A percentile compares a stretch with the other conserved stretches of the same genome.
phyloP scores from a whole-genome alignment of 2,888 invertebrate species.

The Polydrusus cervinus region DNA sequence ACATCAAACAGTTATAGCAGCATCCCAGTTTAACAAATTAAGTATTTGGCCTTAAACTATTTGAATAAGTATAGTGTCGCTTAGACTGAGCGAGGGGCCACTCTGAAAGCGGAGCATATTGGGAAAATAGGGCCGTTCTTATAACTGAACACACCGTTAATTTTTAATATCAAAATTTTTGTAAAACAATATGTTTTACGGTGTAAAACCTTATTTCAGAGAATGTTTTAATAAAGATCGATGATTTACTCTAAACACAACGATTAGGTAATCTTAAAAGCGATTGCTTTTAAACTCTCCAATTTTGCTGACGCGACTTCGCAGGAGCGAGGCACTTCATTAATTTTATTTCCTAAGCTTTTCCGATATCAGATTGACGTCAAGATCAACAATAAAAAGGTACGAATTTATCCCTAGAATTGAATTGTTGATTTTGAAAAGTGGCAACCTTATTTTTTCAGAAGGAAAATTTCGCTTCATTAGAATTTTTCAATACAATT shows the following conservation, averaged over 20 bases:
- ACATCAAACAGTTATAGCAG: too few relatives aligned
- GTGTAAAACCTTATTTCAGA: background rate
- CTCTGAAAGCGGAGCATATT: too few relatives aligned
- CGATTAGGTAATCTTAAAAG: constrained; percentile 11
- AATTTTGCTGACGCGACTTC: constrained; percentile 3
- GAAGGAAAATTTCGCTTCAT: too few relatives aligned
- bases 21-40: too few relatives aligned
- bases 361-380: constrained; percentile 8
- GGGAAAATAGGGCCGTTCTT: too few relatives aligned
- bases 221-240: constrained; percentile 7
- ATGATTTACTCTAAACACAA: constrained; percentile 2
- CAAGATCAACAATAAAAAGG: constrained; percentile 4
- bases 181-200: background rate
- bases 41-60: too few relatives aligned
- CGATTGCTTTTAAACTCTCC: constrained; percentile 8
- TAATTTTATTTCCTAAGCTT: constrained; percentile 15
- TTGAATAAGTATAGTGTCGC: too few relatives aligned
- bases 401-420: background rate
- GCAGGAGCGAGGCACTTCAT: constrained; percentile 5
- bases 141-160: too few relatives aligned
- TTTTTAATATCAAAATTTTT: background rate
- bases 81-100: too few relatives aligned
- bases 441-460: too few relatives aligned
- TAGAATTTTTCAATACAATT: too few relatives aligned
- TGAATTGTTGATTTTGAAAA: background rate